These are phyloP conservation scores for Tetramorium parvispinum DNA, from an alignment of 1,140 invertebrate species.

Conservation along the genomic window DNA sequence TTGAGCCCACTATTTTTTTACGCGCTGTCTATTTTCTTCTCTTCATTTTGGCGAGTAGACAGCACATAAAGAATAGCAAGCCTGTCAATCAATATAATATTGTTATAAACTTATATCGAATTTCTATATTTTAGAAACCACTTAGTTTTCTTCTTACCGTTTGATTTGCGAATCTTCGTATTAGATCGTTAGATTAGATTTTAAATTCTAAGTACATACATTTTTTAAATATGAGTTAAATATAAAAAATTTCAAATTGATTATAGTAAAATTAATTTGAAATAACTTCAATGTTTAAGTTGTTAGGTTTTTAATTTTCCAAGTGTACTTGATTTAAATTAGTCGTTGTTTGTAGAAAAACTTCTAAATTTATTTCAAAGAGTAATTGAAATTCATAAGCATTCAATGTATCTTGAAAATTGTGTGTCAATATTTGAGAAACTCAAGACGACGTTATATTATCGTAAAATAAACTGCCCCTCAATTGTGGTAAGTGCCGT, in stretches of 20 bases:
- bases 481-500: constrained; percentile 49
- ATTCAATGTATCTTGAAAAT: constrained; percentile 39
- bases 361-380: background rate
- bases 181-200: background rate
- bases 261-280: too few relatives aligned
- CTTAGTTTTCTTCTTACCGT: background rate
- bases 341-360: background rate
- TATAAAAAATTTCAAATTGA: background rate
- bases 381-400: constrained; percentile 25
- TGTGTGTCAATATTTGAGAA: constrained; percentile 39
- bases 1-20: constrained; percentile 9
- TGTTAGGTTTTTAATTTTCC: background rate
- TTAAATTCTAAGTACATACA: background rate
- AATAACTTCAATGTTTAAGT: background rate
- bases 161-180: background rate
- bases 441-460: constrained; percentile 36
- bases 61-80: background rate
- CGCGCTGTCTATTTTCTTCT: background rate
- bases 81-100: background rate
- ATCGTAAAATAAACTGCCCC: constrained; percentile 50
- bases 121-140: background rate
- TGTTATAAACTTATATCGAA: background rate
- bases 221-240: background rate
- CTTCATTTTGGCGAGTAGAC: background rate
- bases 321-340: background rate